A percentile compares a stretch with the other conserved stretches of the same genome.
These are phyloP conservation scores for Procavia capensis DNA, from an alignment of 2,113 vertebrate species.

Conservation along the genomic window DNA sequence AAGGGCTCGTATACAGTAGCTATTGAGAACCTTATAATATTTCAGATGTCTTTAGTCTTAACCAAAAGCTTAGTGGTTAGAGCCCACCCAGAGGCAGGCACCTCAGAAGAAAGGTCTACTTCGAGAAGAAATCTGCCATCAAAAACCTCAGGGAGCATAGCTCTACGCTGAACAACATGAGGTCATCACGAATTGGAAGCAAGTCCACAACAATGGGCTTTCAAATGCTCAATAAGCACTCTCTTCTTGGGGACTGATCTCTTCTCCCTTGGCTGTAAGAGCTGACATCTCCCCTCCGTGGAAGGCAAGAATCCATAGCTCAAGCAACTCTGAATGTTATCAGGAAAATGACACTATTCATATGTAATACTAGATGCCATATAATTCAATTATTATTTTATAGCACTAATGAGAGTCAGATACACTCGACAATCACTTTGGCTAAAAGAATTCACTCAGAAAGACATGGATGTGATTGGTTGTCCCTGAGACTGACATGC, in stretches of 20 bases:
- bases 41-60: neutral
- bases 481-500: slow-evolving; percentile 56
- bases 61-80: neutral
- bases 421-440: slow-evolving; percentile 41
- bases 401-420: slow-evolving; percentile 29
- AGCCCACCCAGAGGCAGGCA: neutral
- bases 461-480: slow-evolving; percentile 28
- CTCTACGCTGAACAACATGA: neutral
- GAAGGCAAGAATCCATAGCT: neutral
- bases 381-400: slow-evolving; percentile 49
- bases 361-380: slow-evolving; percentile 51
- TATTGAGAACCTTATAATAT: slow-evolving; percentile 32
- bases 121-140: neutral
- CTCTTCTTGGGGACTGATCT: neutral
- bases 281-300: neutral
- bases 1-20: too few species aligned
- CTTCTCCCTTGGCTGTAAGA: neutral
- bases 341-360: slow-evolving; percentile 3
- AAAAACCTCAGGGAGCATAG: neutral
- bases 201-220: neutral
- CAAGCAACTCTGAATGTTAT: neutral
- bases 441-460: slow-evolving; percentile 63
- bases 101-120: neutral
- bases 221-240: neutral
- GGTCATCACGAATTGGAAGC: neutral